Base-by-base conservation (phyloP, 2,797 vertebrate species). In the Echeneis naucrates region DNA sequence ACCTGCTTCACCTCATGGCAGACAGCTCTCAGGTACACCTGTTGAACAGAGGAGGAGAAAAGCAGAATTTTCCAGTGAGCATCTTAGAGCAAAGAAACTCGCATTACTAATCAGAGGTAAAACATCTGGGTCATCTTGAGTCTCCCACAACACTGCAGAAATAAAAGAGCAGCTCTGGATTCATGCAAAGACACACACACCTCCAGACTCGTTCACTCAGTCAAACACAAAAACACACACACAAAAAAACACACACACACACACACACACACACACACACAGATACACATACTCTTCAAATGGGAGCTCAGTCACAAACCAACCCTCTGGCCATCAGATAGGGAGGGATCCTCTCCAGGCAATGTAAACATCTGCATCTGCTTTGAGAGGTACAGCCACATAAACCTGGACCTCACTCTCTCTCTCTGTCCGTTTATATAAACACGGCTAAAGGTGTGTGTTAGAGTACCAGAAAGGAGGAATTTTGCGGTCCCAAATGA, bases 51-150 rank as follows among this genome's bases (percentile, higher is more conserved):
- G 19, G 61, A 4, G 9, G 5, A 72, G 42, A 63, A 71, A 61
- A 45, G 40, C 32, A 16, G 23, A 6, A 60, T 55, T 83, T 67
- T 72, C 9, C 32, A 76, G 72, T 17, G 42, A 56, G 64, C 3
- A 13, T 40, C 38, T 63, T 38, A 35, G 9, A 42, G 33, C 40
- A 50, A 54, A 81, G 35, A 56, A 66, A 74, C 52, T 72, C 21
- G 27, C 26, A 63, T 70, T 53, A 61, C 71, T 91, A 78, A 87
- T 86, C 79, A 85, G 60, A 89, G 76, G 57, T 82, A 76, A 86
- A 91, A 90, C 86, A 88, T 89, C 80, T 84, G 86, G 83, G 89
- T 92, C 78, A 92, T 70, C 26, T 8, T 53, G 63, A 87, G 68
- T 42, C 53, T 83, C 77, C 50, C 57, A 78, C 52, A 82, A 52